phyloP scores from a whole-genome alignment of 2,113 vertebrate species.

The Hypomesus transpacificus region DNA sequence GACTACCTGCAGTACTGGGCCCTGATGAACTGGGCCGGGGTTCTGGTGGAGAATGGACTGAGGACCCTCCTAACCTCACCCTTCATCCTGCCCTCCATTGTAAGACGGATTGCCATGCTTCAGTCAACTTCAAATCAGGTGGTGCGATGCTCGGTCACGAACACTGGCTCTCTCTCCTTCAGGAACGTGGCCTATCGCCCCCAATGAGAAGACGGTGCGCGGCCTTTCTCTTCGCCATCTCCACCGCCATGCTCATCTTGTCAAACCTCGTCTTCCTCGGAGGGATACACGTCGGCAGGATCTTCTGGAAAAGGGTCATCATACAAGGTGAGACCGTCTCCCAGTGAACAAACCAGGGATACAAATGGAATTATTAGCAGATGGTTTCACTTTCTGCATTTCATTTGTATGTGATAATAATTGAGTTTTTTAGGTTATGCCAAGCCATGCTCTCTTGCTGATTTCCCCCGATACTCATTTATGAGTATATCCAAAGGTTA shows the following conservation, averaged over 20 bases:
- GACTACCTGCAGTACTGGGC: constrained; percentile 92
- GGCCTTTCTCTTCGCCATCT: constrained; percentile 83
- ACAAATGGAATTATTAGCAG: too few species aligned
- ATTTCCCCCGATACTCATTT: too few species aligned
- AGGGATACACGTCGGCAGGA: constrained; percentile 83
- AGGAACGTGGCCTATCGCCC: constrained; percentile 78
- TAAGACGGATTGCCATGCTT: constrained; percentile 66
- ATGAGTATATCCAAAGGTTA: too few species aligned
- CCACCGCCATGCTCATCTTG: constrained; percentile 90
- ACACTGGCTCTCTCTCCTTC: constrained; percentile 45
- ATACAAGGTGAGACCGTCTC: constrained; percentile 75
- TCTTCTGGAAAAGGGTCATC: constrained; percentile 92
- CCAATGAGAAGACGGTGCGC: constrained; percentile 76
- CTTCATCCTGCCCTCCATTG: constrained; percentile 66
- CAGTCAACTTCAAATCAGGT: too few species aligned
- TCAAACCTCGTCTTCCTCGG: constrained; percentile 97
- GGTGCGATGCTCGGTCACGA: background rate
- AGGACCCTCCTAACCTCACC: constrained; percentile 71
- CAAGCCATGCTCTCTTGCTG: too few species aligned
- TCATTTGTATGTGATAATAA: too few species aligned
- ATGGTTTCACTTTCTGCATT: too few species aligned
- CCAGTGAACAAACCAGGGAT: background rate
- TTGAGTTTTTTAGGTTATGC: too few species aligned
- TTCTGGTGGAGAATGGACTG: constrained; percentile 77
- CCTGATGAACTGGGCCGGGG: constrained; percentile 86